Evolutionary conservation across 2,797 vertebrate species (phyloP), one percentile per base, ranked within the genome.

Genomic region (Micromesistius poutassou): DNA sequence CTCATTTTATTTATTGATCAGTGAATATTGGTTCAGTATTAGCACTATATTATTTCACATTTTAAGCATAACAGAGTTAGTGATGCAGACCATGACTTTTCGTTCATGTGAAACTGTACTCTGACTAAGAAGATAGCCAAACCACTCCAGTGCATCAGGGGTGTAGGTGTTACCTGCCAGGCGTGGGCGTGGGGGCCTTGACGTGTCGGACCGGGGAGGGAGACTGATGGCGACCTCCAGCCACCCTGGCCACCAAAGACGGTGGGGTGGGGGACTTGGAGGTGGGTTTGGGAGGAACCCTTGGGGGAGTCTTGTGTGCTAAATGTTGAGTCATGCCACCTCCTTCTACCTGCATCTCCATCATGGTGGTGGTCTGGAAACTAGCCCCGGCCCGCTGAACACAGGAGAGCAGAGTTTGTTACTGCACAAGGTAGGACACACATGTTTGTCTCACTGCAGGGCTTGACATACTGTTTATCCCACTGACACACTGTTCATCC

Each of bases 141-240:
- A 62, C 50, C 50, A 10, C 12, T 12, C 62, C 62, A 66, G 62
- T 28, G 19, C 22, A 6, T n/a, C 25, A 9, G n/a, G 19, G 19
- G 50, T 62, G 50, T 4, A 66, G 62, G 5, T 42, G 77, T 93
- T 93, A 97, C 97, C 97, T 96, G 91, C 95, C 94, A 1, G 96
- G 94, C 2, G 96, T 95, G 4, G 96, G 95, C 0, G 95, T 94
- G 0, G 97, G 97, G 0, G 94, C 96, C 89, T 95, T 96, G 74
- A 98, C 97, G 0, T 96, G 96, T 93, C 96, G 94, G 87, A 99
- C 97, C 0, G 97, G 97, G 28, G 97, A 98, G 0, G 96, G 96
- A 0, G 96, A 98, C 83, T 98, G 97, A n/a, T 98, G 97, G 10
- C 97, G 95, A 77, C 91, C 91, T 82, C 90, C 90, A 12, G 96